Base-by-base conservation (phyloP, 2,888 invertebrate genomes). In the Clivina fossor region DNA sequence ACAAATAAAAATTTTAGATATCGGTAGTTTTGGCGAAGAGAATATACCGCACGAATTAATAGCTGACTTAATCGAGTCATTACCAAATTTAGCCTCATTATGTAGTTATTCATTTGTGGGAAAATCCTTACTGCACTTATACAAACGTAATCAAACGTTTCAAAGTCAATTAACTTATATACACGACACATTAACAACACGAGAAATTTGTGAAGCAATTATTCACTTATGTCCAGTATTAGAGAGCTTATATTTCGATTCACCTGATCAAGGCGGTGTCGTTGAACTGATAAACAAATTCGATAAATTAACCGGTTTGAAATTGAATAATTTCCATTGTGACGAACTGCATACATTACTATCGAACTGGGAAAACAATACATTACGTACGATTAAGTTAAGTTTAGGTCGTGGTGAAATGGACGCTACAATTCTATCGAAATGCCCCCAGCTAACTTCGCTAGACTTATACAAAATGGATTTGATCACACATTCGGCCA, bases 91-190 rank as follows among this genome's bases (percentile, higher is more conserved):
- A 41, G 79, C 80, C 28, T 82, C 81, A 37, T 71, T 86, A 16
- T 82, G 82, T 55, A 82, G 82, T 47, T 86, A 85, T 66, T 85
- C 85, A 1, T 86, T 79, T 68, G 83, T 85, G 30, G 86, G 86
- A 0, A 80, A 78, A 65, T 76, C 85, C 1, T 68, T 86, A 15
- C 74, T 77, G 57, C 76, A 80, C 60, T 74, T 85, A 19, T 73
- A 76, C 59, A 75, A 77, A 11, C 78, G 81, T 57, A 75, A 77
- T 60, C 75, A 77, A 24, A 73, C 77, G 9, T 82, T 81, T 63
- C 78, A 77, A 70, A 80, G 82, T n/a, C 84, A 83, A 62, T 64
- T 86, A 26, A 81, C 81, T 61, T 85, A 86, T 65, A 66, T 86
- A 16, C 86, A 85, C 63, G 86, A 86, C 63, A 81, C 81, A 0